phyloP scores from a whole-genome alignment of 2,113 vertebrate species.

The Bubo blakistoni region DNA sequence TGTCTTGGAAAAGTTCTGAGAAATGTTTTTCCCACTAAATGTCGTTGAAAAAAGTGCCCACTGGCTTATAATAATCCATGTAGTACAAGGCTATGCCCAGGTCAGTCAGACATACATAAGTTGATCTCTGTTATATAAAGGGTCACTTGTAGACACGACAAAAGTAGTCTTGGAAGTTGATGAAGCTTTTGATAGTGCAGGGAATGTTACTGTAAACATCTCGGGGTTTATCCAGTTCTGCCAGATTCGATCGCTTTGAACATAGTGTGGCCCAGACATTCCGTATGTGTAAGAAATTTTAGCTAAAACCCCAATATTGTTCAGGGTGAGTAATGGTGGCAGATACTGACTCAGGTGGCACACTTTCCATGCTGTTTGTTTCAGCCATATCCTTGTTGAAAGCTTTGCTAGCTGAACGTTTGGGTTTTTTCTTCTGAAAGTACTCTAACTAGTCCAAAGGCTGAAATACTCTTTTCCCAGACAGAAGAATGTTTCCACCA shows the following conservation, averaged over 20 bases:
- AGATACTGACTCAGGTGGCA: not conserved
- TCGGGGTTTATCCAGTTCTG: not conserved
- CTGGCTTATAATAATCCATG: accelerated
- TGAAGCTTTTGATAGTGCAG: not conserved
- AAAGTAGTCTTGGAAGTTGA: not conserved
- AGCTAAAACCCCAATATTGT: accelerated
- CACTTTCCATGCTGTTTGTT: not conserved
- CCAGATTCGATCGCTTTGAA: not conserved
- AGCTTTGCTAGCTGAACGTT: not conserved
- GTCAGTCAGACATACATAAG: not conserved
- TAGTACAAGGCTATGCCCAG: not conserved
- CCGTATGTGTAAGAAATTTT: not conserved
- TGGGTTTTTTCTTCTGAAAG: not conserved
- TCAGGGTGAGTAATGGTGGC: not conserved
- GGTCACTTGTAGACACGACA: not conserved
- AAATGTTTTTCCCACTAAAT: not conserved
- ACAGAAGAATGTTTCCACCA: not conserved
- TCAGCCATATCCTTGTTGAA: not conserved
- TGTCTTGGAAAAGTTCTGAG: not conserved
- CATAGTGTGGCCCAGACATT: not conserved
- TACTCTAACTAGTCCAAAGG: not conserved
- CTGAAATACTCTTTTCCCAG: not conserved
- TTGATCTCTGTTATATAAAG: not conserved
- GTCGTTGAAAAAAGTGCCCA: not conserved
- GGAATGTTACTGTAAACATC: not conserved